Conservation (phyloP, 2,797 vertebrate species). For the Lemur catta region DNA sequence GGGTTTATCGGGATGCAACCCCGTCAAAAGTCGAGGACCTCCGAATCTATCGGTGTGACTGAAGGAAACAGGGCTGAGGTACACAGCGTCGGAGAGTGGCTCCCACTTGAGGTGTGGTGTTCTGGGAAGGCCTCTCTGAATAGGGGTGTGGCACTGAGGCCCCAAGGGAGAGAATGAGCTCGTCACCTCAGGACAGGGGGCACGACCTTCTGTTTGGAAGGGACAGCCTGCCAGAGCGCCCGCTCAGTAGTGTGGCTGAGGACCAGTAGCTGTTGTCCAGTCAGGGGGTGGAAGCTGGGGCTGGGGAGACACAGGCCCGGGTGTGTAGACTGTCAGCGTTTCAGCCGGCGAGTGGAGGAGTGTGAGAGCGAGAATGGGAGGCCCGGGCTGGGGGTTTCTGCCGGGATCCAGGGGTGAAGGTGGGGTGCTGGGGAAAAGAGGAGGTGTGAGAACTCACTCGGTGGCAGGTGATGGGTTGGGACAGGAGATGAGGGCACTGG, state of each 20-base stretch:
- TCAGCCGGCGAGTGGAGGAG: neutral
- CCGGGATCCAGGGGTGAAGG: neutral
- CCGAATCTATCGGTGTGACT: neutral
- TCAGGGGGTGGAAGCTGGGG: neutral
- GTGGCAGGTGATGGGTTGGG: accelerated
- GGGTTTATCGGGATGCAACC: neutral
- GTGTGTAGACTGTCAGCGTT: too few relatives aligned
- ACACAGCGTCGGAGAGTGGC: neutral
- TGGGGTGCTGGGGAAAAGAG: neutral
- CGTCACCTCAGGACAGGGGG: neutral
- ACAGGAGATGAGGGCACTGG: neutral
- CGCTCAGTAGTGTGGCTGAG: neutral
- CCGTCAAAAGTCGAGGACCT: neutral
- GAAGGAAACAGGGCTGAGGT: neutral
- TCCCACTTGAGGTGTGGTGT: neutral
- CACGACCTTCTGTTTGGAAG: neutral
- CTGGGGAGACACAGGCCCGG: neutral
- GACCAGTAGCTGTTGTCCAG: neutral
- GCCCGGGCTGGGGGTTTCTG: neutral
- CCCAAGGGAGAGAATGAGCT: neutral
- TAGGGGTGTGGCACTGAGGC: neutral
- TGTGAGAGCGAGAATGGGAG: accelerated
- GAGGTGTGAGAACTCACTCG: too few relatives aligned
- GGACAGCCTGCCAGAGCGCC: neutral
- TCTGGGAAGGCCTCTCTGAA: neutral